Base-by-base conservation (phyloP, 2,888 invertebrate species). In the Rugalucina vietnamica region DNA sequence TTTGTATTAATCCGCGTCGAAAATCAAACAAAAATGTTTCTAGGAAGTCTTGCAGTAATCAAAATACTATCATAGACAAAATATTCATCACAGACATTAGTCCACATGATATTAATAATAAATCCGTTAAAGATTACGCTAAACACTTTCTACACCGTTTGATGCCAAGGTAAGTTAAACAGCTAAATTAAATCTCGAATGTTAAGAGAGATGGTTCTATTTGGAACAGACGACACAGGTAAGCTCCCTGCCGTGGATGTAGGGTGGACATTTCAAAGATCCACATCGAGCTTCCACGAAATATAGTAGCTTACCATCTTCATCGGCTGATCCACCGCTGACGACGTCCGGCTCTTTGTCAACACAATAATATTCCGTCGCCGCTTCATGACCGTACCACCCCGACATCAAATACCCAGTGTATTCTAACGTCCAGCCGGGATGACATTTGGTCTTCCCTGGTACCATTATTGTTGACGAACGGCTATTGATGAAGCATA, bases 401-500 rank as follows among this genome's bases (percentile, higher is more conserved):
- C 54, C 54, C 4, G 12, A 4, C 12, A 54, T 21, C 14, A 54
- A n/a, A 54, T 54, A 54, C 14, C 54, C 54, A 18, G 4, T 14
- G n/a, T 54, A 54, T n/a, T 54, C 54, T 4, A 54, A 4, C n/a
- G 54, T 54, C 54, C 54, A 54, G 21, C 54, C 54, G n/a, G 14
- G 12, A n/a, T 54, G n/a, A 54, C 54, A 54, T n/a, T 54, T n/a
- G n/a, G n/a, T n/a, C n/a, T n/a, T n/a, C n/a, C n/a, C n/a, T n/a
- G n/a, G n/a, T n/a, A n/a, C n/a, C n/a, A n/a, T n/a, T n/a, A n/a
- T n/a, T n/a, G n/a, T n/a, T n/a, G n/a, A n/a, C n/a, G n/a, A n/a
- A n/a, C n/a, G n/a, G n/a, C 80, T 75, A 12, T 80, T 70, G 4
- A 36, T 24, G 21, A 74, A 49, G 24, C 75, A 80, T 1, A 80